Evolutionary conservation across 2,113 vertebrate species (phyloP).

Genomic region (Lepidothrix coronata): DNA sequence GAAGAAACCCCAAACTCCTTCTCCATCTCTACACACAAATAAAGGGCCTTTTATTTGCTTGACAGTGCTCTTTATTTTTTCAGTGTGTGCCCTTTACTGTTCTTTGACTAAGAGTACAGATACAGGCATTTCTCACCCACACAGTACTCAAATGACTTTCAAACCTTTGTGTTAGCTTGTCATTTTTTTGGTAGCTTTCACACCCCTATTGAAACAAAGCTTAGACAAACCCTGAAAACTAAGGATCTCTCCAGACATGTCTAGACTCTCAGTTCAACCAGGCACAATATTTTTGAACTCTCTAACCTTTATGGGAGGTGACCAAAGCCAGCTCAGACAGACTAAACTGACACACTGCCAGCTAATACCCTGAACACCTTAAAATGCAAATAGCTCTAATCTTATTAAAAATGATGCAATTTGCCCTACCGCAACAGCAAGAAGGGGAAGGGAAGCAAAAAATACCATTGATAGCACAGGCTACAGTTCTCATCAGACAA

Average conservation of each 20-base stretch:
- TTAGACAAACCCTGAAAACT: slow-evolving; percentile 71
- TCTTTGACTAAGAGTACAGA: slow-evolving; percentile 38
- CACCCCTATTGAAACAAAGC: slow-evolving; percentile 68
- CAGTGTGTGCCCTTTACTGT: slow-evolving; percentile 16
- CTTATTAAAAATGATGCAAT: slow-evolving; percentile 72
- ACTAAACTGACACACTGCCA: slow-evolving; percentile 73
- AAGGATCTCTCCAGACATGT: slow-evolving; percentile 76
- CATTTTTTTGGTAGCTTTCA: slow-evolving; percentile 53
- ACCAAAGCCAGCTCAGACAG: slow-evolving; percentile 77
- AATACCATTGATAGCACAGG: neutral
- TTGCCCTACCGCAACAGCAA: neutral
- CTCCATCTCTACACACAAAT: neutral
- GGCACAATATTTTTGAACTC: slow-evolving; percentile 75
- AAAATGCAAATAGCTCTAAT: slow-evolving; percentile 73
- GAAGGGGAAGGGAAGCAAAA: slow-evolving; percentile 35
- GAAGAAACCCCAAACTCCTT: neutral
- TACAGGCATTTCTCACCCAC: slow-evolving; percentile 47
- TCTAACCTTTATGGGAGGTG: slow-evolving; percentile 74
- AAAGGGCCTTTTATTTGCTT: slow-evolving; percentile 37
- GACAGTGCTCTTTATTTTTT: slow-evolving; percentile 16
- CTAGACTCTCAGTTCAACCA: slow-evolving; percentile 75
- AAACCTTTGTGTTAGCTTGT: slow-evolving; percentile 57
- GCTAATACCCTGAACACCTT: slow-evolving; percentile 72
- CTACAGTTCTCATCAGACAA: neutral
- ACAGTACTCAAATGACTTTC: slow-evolving; percentile 60